Evolutionary conservation across 2,797 vertebrate species (phyloP), one percentile per base, ranked within the genome.

Genomic region (Myoxocephalus aenaeus): DNA sequence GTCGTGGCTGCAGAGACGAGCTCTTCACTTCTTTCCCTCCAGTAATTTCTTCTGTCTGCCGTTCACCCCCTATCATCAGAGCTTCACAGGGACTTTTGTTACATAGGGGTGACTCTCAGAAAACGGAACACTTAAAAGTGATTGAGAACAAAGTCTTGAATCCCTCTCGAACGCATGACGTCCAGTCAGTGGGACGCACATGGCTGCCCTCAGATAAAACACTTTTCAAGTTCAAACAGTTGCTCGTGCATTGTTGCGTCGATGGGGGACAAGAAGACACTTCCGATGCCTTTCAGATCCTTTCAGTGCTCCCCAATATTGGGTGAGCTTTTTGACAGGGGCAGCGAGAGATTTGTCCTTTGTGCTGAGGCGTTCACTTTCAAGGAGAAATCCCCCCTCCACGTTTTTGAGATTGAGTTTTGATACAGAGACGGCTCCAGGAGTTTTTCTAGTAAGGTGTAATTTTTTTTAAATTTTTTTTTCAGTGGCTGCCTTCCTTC

Each of bases 221-320:
- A 82, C 88, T 9, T 85, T 83, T 84, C 82, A 85, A 88, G 86
- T 92, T 93, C 87, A 91, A 93, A 92, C 91, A 85, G 85, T 86
- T 71, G 85, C 88, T 75, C 9, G 2, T 17, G 89, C 90, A 91
- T 94, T 93, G 93, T 92, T 82, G 79, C 66, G 56, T 85, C 65
- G 56, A 78, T 3, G 79, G 87, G 80, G 84, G 87, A 89, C 89
- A 84, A 89, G 90, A 59, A 90, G 87, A 91, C 92, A 90, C 91
- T 92, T 93, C 94, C 89, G 90, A 88, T 75, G 90, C 81, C 82
- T 91, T 93, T 92, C 83, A 84, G 17, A 82, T 78, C 90, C 85
- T 86, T 87, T 91, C 84, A 80, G 70, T 34, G 85, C 81, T 75
- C 77, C 77, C 65, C 61, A 32, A 82, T 90, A 82, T 87, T 54